phyloP scores from a whole-genome alignment of 2,797 vertebrate species.

The Phoeniculus purpureus region DNA sequence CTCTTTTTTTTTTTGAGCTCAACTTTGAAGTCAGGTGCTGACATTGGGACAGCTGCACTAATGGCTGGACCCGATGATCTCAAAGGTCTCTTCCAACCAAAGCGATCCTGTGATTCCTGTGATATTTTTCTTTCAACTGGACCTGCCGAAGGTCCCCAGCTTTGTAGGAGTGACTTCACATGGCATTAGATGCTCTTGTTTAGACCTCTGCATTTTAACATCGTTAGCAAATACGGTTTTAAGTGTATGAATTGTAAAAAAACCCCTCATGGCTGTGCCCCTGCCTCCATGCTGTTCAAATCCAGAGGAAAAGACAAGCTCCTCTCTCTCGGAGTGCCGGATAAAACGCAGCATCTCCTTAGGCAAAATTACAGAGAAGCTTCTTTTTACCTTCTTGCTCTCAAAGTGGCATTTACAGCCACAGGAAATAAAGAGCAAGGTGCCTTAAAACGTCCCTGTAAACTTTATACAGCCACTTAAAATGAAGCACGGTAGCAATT shows the following conservation, averaged over 20 bases:
- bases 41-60: no score
- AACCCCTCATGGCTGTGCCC: background rate
- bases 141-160: background rate
- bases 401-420: slow-evolving; percentile 8
- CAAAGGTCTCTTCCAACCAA: no score
- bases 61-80: no score
- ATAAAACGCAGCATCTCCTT: background rate
- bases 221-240: background rate
- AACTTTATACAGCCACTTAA: slow-evolving; percentile 31
- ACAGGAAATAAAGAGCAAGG: slow-evolving; percentile 28
- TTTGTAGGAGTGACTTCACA: background rate
- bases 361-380: background rate
- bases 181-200: background rate
- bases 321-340: background rate
- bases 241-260: background rate
- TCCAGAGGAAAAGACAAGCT: background rate
- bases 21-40: no score
- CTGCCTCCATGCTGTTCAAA: background rate
- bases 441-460: slow-evolving; percentile 21
- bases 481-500: background rate
- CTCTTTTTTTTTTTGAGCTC: no score
- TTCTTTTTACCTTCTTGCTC: background rate
- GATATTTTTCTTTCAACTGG: background rate
- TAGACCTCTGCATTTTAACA: background rate
- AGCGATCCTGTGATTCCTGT: no score